phyloP scores from a whole-genome alignment of 2,113 vertebrate species.

The Ammodytes dubius region DNA sequence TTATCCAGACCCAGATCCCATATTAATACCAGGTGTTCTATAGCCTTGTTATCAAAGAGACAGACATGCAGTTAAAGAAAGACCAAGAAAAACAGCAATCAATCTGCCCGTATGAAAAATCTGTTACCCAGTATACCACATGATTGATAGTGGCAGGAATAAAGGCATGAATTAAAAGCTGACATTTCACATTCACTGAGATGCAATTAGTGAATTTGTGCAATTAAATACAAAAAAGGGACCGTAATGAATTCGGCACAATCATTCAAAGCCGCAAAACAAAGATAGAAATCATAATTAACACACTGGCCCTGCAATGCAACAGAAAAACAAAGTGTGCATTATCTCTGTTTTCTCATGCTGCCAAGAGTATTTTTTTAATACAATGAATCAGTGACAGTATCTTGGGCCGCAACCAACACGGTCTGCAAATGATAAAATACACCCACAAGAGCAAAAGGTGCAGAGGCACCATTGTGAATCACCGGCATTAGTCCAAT shows the following conservation, averaged over 20 bases:
- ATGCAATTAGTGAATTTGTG: constrained; percentile 67
- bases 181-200: constrained; percentile 44
- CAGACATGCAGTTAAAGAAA: not conserved
- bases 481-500: constrained; percentile 67
- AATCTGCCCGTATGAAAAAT: constrained; percentile 25
- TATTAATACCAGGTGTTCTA: constrained; percentile 1
- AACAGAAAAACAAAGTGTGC: constrained; percentile 43
- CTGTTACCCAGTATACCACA: constrained; percentile 3
- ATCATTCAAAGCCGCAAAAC: constrained; percentile 41
- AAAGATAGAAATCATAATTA: constrained; percentile 71
- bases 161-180: constrained; percentile 43
- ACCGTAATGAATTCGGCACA: constrained; percentile 49
- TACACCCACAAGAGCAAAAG: constrained; percentile 65
- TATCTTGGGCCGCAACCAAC: constrained; percentile 69
- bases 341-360: constrained; percentile 41
- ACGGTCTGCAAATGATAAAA: constrained; percentile 68
- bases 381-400: constrained; percentile 65
- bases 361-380: constrained; percentile 59
- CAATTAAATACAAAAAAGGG: constrained; percentile 51
- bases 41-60: not conserved
- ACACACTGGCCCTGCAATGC: constrained; percentile 28
- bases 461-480: constrained; percentile 56
- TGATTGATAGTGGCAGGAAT: constrained; percentile 28
- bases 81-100: constrained; percentile 8
- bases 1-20: constrained; percentile 3